A percentile compares a stretch with the other conserved stretches of the same genome.
Conservation (phyloP, 2,797 vertebrate genomes). For the Darevskia nairensis region DNA sequence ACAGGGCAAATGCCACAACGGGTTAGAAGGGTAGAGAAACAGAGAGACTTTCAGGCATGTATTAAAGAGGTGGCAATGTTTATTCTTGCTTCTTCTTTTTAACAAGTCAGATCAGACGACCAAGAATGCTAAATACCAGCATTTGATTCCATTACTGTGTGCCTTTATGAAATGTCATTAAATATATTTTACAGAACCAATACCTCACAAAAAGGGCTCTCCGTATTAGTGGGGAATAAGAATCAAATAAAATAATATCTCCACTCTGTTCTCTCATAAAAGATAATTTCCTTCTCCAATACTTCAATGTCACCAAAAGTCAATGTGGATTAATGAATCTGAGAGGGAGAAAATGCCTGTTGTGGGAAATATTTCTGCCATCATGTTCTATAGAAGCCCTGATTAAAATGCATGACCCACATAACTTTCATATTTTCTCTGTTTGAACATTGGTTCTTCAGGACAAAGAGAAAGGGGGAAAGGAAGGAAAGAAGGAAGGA, state of each 20-base stretch:
- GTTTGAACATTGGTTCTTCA: constrained; percentile 78
- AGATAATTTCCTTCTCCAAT: constrained; percentile 49
- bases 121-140: neutral
- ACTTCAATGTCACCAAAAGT: constrained; percentile 61
- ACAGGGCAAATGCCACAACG: too few relatives aligned
- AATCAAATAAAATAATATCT: constrained; percentile 48
- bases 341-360: constrained; percentile 36
- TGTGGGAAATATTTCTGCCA: constrained; percentile 52
- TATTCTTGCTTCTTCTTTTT: neutral
- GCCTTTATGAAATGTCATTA: constrained; percentile 28
- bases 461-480: constrained; percentile 32
- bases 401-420: constrained; percentile 81
- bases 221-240: constrained; percentile 26
- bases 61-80: neutral
- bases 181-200: constrained; percentile 21
- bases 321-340: constrained; percentile 56
- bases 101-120: neutral
- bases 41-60: neutral
- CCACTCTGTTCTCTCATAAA: constrained; percentile 36
- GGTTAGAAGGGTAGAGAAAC: neutral
- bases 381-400: constrained; percentile 60
- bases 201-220: constrained; percentile 28
- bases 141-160: constrained; percentile 17
- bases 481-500: constrained; percentile 31
- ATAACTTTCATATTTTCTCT: constrained; percentile 80